phyloP scores from a whole-genome alignment of 2,888 invertebrate species.

The Maniola hyperantus region DNA sequence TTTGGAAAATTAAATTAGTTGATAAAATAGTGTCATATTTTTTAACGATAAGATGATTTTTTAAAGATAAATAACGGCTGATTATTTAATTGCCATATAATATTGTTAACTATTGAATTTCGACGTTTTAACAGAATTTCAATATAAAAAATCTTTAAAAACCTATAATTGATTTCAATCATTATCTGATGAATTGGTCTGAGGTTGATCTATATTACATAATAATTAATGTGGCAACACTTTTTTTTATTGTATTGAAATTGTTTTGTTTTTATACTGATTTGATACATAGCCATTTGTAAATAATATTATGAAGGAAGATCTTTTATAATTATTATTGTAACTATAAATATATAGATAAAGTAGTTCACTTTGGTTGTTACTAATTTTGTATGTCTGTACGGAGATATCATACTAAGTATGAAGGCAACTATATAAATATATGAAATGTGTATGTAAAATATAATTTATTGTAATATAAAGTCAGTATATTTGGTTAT shows the following conservation, averaged over 20 bases:
- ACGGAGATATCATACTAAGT: neutral
- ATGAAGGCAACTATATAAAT: constrained; percentile 15
- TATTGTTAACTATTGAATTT: too few relatives aligned
- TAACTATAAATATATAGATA: neutral
- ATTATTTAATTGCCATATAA: too few relatives aligned
- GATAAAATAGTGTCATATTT: too few relatives aligned
- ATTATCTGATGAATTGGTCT: too few relatives aligned
- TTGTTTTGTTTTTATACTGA: neutral
- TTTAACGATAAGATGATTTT: too few relatives aligned
- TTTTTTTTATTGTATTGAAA: neutral
- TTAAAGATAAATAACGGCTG: too few relatives aligned
- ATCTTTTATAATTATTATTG: neutral
- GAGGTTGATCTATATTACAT: too few relatives aligned
- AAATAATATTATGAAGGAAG: constrained; percentile 2
- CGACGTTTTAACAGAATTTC: too few relatives aligned
- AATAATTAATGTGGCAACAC: too few relatives aligned
- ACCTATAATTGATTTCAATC: too few relatives aligned
- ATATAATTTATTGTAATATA: constrained; percentile 20
- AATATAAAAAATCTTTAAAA: too few relatives aligned
- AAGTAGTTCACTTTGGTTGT: constrained; percentile 4
- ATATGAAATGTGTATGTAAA: neutral
- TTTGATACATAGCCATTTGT: constrained; percentile 4
- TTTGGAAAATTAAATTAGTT: too few relatives aligned
- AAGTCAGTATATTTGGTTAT: neutral
- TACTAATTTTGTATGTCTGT: neutral